phyloP scores from a whole-genome alignment of 2,888 invertebrate genomes.

The Lochmaea crataegi region DNA sequence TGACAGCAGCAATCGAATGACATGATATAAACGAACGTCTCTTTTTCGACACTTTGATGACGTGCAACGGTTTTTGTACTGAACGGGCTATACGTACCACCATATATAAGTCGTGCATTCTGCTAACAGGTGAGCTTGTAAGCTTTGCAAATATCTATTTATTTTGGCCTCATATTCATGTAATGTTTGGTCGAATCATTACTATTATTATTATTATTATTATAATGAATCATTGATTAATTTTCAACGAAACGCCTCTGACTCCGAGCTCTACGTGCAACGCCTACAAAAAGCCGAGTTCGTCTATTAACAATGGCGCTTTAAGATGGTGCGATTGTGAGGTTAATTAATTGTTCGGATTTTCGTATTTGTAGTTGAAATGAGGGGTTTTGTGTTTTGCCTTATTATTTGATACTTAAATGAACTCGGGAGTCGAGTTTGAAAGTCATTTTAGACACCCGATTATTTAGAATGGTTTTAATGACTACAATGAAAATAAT shows the following conservation, averaged over 20 bases:
- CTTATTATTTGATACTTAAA: slow-evolving; percentile 27
- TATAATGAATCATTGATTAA: neutral
- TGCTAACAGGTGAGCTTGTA: no score
- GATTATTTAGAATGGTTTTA: slow-evolving; percentile 3
- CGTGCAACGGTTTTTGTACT: no score
- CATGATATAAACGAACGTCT: no score
- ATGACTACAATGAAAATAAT: slow-evolving; percentile 7
- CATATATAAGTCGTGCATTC: no score
- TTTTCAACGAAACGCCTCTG: slow-evolving; percentile 1
- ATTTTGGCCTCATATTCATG: no score
- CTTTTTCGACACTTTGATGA: no score
- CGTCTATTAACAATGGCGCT: slow-evolving; percentile 43
- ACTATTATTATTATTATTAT: neutral
- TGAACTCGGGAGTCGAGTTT: neutral
- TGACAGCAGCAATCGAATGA: no score
- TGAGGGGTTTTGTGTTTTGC: slow-evolving; percentile 33
- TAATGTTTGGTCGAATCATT: no score
- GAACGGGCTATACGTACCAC: no score
- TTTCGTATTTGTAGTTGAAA: slow-evolving; percentile 34
- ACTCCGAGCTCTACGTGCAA: slow-evolving; percentile 12
- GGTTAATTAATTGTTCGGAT: slow-evolving; percentile 42
- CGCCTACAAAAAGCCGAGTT: slow-evolving; percentile 43
- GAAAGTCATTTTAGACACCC: slow-evolving; percentile 6
- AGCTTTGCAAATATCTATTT: no score
- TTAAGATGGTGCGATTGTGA: slow-evolving; percentile 47